Evolutionary conservation across 2,113 vertebrate genomes (phyloP), one percentile per base, ranked within the genome.

Genomic region (Pachypanchax playfairii): DNA sequence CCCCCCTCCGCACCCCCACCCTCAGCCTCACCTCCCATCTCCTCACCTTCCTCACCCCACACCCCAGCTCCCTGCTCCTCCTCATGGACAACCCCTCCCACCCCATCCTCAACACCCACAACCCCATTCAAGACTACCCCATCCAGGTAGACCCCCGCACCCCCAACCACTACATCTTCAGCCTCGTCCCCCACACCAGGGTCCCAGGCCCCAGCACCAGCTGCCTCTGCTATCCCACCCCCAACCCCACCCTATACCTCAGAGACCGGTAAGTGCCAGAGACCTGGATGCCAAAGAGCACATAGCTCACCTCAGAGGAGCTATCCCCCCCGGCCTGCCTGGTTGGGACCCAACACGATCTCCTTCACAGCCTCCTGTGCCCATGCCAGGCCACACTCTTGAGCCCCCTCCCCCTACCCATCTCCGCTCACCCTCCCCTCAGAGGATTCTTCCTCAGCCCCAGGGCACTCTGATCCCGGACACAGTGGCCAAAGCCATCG

Each of bases 401-500:
- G 94, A 95, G 81, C 93, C 94, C 0, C 93, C 95, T 0, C 80
- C 65, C 12, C 81, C 85, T 36, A 89, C 89, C 1, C 90, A 93
- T 17, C 89, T 88, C 42, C 92, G 96, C 42, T 98, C 95, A 0
- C 96, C 95, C 0, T 99, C 96, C 0, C 97, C 96, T 1, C 97
- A 97, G 83, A 92, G 97, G 46, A 96, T 98, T 61, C 95, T 98
- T 4, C 97, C 97, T 0, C 97, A 99, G 73, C 96, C 97, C 0
- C 89, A 95, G 73, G 96, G 97, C 6, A 76, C 94, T 0, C 96
- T 95, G 0, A 89, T 99, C 65, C 92, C 96, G 3, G 93, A 93
- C 75, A 95, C 94, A 0, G 91, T 96, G 3, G 96, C 96, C 53
- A 98, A 98, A 92, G 96, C 96, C 85, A 98, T 98, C 77, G 96